A percentile compares a stretch with the other conserved stretches of the same genome.
These are phyloP conservation scores for Zaprionus lachaisei DNA, from an alignment of 1,140 invertebrate genomes.

Conservation along the genomic window DNA sequence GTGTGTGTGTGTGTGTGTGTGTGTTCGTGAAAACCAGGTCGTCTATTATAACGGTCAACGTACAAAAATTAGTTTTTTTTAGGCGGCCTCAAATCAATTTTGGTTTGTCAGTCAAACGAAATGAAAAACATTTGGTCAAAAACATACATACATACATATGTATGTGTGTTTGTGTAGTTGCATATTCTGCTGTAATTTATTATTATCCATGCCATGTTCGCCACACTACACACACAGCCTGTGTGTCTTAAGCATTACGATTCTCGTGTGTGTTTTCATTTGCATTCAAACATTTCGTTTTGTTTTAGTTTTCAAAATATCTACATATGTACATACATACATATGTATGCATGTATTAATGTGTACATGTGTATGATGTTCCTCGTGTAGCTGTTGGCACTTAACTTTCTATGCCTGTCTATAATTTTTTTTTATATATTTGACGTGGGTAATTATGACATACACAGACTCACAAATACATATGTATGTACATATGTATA, in stretches of 20 bases:
- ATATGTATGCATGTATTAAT: not conserved
- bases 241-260: conserved; percentile 35
- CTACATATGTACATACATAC: not conserved
- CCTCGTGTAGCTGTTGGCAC: conserved; percentile 70
- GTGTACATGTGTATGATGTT: conserved; percentile 9
- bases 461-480: conserved; percentile 8
- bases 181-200: conserved; percentile 61
- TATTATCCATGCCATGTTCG: conserved; percentile 62
- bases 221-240: conserved; percentile 18
- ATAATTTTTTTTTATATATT: conserved; percentile 59
- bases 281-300: conserved; percentile 51
- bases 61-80: conserved; percentile 44
- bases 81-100: conserved; percentile 40
- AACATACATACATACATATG: not conserved
- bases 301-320: conserved; percentile 65
- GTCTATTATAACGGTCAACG: conserved; percentile 28
- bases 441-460: conserved; percentile 66
- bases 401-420: conserved; percentile 77
- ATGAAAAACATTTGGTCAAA: conserved; percentile 43
- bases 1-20: not conserved
- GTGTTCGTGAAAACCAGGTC: conserved; percentile 9
- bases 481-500: conserved; percentile 3
- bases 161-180: conserved; percentile 4
- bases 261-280: conserved; percentile 54
- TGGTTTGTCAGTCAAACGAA: conserved; percentile 41